Base-by-base conservation (phyloP, 35 echinoderm and acorn worm species). In the Amphiura filiformis region DNA sequence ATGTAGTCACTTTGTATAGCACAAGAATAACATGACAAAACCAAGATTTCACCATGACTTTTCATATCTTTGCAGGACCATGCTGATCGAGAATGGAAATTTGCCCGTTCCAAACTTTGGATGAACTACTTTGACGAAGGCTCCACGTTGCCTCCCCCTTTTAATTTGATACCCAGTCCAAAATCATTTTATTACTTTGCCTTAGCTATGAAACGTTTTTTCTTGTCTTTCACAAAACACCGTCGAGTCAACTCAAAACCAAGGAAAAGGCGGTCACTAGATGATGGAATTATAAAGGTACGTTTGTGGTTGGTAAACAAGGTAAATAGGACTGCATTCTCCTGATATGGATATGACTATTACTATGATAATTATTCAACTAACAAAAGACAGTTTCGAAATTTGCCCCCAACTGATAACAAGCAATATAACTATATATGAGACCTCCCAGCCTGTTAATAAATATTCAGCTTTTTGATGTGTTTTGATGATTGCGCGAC, bases 81-180 rank as follows among this genome's bases (percentile, higher is more conserved):
- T 36, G 95, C 95, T 0, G 95, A 97, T 65, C 75, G 89, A 35
- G 95, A 97, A 65, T 97, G 95, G 95, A 97, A 97, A 78, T 97
- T 97, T 79, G 95, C 95, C 37, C 89, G 95, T 12, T 89, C 95
- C 39, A 97, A 97, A 39, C 84, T 97, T 13, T 97, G 95, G 95
- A 97, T 97, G 92, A 94, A 92, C 61, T 97, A 97, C 44, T 97
- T 97, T 65, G 95, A 97, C 34, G 95, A 97, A 47, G 95, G 95
- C 3, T 93, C 91, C 26, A 97, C 95, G 13, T 81, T 97, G 28
- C 95, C 95, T 17, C 92, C 95, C 14, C 95, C 95, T 11, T 94
- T 97, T 77, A 97, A 97, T 39, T 83, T 97, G 9, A 94, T 97
- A 52, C 89, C 94, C 64, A 97, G 95, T 80, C 95, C 95, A 0